Base-by-base conservation (phyloP, 2,797 vertebrate species). In the Odontamblyopus rebecca region DNA sequence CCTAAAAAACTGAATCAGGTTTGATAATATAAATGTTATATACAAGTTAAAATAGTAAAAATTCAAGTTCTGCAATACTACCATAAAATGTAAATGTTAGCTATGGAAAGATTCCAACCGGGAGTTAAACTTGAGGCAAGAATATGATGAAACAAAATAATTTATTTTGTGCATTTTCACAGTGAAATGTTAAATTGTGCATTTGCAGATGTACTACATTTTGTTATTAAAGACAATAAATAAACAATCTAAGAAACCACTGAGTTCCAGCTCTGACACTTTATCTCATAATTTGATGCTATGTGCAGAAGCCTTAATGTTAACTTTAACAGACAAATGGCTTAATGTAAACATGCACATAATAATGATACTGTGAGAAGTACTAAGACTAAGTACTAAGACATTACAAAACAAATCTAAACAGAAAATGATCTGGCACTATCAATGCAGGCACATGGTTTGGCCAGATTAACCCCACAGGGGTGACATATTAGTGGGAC, bases 361-460 rank as follows among this genome's bases (percentile, higher is more conserved):
- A 73, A 11, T 35, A 32, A 68, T 74, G 48, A 71, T 73, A 38
- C 35, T 38, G 12, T 7, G 79, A 72, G 57, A 69, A 9, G 29
- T 27, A 74, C 12, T 71, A 4, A 62, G 23, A 23, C 23, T 23
- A 23, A 23, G 23, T 23, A 23, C 23, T 23, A 23, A 30, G 56
- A 74, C 16, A 26, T 61, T 74, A 50, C 76, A 51, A 60, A 81
- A 85, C 30, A 62, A 35, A 62, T 35, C 63, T 0, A 79, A 7
- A 68, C 11, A 66, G 78, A 74, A 87, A 82, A 86, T 74, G 74
- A 77, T 82, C 75, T 87, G 88, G 81, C 88, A 91, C 87, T 65
- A 76, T 82, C 80, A 76, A 82, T 75, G 82, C 76, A 93, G 90
- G 89, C 91, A 92, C 88, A 79, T 82, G 76, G 75, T 67, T 64